phyloP scores from a whole-genome alignment of 2,113 vertebrate species.

The Rutilus rutilus region DNA sequence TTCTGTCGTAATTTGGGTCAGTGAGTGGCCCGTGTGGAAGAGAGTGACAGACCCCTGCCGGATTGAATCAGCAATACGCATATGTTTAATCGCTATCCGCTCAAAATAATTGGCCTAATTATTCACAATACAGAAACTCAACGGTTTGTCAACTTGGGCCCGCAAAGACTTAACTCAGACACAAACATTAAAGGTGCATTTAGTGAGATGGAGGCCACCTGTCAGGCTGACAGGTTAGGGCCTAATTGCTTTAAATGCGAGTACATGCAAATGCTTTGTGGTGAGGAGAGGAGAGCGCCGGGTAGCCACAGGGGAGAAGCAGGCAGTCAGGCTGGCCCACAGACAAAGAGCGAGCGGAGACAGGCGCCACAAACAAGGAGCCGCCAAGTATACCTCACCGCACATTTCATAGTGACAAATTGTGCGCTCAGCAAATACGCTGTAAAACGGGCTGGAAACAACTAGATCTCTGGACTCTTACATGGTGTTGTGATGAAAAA shows the following conservation, averaged over 20 bases:
- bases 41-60: constrained; percentile 63
- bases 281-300: constrained; percentile 47
- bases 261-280: constrained; percentile 62
- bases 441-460: constrained; percentile 1
- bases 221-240: constrained; percentile 66
- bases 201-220: constrained; percentile 65
- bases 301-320: constrained; percentile 55
- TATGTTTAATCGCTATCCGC: constrained; percentile 70
- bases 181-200: constrained; percentile 59
- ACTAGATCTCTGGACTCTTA: not conserved
- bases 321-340: constrained; percentile 54
- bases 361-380: constrained; percentile 61
- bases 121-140: constrained; percentile 64
- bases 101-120: constrained; percentile 80
- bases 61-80: constrained; percentile 71
- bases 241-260: constrained; percentile 71
- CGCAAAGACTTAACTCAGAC: constrained; percentile 49
- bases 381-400: constrained; percentile 49
- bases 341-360: constrained; percentile 55
- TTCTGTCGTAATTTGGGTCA: constrained; percentile 76
- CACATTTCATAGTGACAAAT: constrained; percentile 53
- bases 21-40: constrained; percentile 68
- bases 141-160: constrained; percentile 42
- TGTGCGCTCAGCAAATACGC: constrained; percentile 44
- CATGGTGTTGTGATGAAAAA: not conserved